Base-by-base conservation (phyloP, 2,113 vertebrate species). In the Myodes glareolus region DNA sequence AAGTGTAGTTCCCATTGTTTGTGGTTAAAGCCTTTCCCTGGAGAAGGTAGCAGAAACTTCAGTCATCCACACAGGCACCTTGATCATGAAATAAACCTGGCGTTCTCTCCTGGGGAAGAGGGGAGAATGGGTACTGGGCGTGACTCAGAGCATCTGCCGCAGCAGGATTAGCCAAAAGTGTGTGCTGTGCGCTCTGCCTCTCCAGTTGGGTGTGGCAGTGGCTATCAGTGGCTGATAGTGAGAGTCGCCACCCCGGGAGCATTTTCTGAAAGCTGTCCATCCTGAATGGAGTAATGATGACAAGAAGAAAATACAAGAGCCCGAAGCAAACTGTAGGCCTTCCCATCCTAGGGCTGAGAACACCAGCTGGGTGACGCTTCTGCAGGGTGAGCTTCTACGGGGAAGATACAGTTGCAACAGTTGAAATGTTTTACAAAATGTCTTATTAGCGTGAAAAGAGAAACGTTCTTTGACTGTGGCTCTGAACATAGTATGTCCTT, bases 391-490 rank as follows among this genome's bases (percentile, higher is more conserved):
- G 0, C 63, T 29, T 67, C 63, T 67, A 67, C 63, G 31, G 63
- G 19, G 58, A 58, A 19, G 0, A 63, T 27, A 7, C 75, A 58
- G 1, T 61, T 76, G 13, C 0, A 17, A n/a, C 67, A 13, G 39
- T 36, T 31, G 27, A 31, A 91, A 29, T 81, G 33, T 86, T 65
- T 95, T 61, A 94, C 72, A 36, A 65, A 84, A 81, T 39, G 16
- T 25, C 63, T 45, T 63, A 7, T 73, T n/a, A 85, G 16, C 45
- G 52, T 16, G 47, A 90, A 23, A 65, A 45, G 65, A 82, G 68
- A 88, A 68, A 45, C 25, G 65, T 63, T 90, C 21, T 50, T 52
- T 77, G 63, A 36, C 19, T 82, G 1, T 31, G 33, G 67, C 12
- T 67, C 14, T 27, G 45, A 52, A 75, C 14, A 10, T 13, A 42